phyloP scores from a whole-genome alignment of 2,113 vertebrate genomes.

The Saguinus midas region DNA sequence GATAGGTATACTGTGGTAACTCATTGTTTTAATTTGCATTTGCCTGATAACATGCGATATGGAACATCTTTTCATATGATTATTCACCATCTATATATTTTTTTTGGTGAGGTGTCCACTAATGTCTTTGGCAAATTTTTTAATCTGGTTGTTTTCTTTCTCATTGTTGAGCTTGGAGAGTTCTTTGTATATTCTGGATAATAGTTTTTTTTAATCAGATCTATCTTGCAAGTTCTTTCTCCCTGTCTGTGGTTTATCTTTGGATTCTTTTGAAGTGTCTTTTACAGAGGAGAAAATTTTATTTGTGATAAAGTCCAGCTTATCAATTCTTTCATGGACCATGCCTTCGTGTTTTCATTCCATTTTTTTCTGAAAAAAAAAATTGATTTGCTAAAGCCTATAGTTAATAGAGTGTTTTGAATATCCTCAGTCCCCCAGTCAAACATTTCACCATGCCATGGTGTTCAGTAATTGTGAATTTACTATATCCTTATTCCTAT shows the following conservation, averaged over 20 bases:
- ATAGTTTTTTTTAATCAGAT: not conserved
- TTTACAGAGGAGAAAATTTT: not conserved
- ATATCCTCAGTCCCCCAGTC: not conserved
- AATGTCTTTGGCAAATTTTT: not conserved
- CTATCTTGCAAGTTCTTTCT: not conserved
- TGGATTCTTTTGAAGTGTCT: not conserved
- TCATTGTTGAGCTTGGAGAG: not conserved
- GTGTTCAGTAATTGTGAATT: conserved; percentile 11
- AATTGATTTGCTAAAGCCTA: conserved; percentile 14
- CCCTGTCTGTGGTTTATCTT: not conserved
- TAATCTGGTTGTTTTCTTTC: not conserved
- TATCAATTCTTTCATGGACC: not conserved
- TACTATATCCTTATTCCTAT: not conserved
- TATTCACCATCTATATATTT: not conserved
- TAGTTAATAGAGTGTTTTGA: conserved; percentile 20
- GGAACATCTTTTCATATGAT: not conserved
- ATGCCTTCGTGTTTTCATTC: not conserved
- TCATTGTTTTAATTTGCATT: not conserved
- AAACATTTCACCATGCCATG: not conserved
- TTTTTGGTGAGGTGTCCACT: not conserved
- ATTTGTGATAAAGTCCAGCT: not conserved
- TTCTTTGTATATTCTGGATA: not conserved
- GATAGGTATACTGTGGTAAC: not conserved
- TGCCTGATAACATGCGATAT: not conserved
- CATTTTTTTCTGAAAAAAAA: not conserved